Evolutionary conservation across 2,797 vertebrate genomes (phyloP), one percentile per base, ranked within the genome.

Genomic region (Podarcis lilfordi): DNA sequence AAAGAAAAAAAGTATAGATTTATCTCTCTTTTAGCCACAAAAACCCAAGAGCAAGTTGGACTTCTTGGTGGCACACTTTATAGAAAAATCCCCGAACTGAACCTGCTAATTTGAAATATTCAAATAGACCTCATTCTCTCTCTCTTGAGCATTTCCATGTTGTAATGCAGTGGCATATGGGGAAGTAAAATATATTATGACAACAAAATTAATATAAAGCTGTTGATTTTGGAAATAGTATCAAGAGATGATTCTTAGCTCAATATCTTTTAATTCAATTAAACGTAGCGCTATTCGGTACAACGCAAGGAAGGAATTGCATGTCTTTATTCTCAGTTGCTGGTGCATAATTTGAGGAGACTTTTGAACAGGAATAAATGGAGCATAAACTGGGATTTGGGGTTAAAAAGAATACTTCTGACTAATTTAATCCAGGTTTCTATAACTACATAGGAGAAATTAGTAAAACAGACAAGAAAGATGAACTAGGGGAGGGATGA

Each of bases 91-190:
- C 32, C 86, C 32, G 84, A 90, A 87, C 37, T 89, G 55, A 90
- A 95, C 93, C 85, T 95, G 90, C 88, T 95, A 96, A 92, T 94
- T 94, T 96, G 94, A 96, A 96, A 95, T 95, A 96, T 93, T 96
- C 94, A 94, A 93, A 96, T 95, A 91, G 90, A 93, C 93, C 89
- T 94, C 88, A 87, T 94, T 91, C 78, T 89, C 82, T 89, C 82
- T 94, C 86, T 92, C 87, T 90, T 69, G 91, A 94, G 89, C 90
- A 91, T 94, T 95, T 91, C 87, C 91, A 91, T 91, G 88, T 81
- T 92, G 89, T 95, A 94, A 92, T 95, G 32, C 90, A 81, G 91
- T 85, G 92, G 90, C 95, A 93, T 93, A 94, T 94, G 94, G 95
- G 92, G 79, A 95, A 93, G 91, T 92, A 95, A 96, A 94, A 93